Evolutionary conservation across 2,113 vertebrate genomes (phyloP), one percentile per base, ranked within the genome.

Genomic region (Agapornis roseicollis): DNA sequence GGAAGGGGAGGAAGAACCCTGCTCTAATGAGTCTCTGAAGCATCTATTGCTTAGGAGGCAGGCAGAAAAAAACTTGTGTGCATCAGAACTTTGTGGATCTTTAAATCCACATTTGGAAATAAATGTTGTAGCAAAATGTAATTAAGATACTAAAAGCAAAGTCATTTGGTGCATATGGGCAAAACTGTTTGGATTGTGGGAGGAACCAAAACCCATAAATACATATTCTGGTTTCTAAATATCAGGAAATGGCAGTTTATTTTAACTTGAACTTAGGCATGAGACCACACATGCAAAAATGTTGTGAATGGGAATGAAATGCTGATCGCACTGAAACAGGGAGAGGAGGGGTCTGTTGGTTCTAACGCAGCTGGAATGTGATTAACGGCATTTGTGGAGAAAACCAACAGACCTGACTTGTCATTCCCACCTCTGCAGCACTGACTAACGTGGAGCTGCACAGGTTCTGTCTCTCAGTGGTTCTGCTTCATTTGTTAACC

Each of bases 31-130:
- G 15, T 7, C 49, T n/a, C 27, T 35, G 17, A 25, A 89, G 63
- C 71, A 37, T 7, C 71, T 49, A 0, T 35, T 17, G 28, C 49
- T 60, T 17, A 28, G 44, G 27, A 50, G 19, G 47, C 10, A 63
- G 71, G 39, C 63, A 53, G 14, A 53, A 42, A 58, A 58, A 39
- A 41, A 3, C 10, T n/a, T 1, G 6, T 0, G 1, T 6, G 14
- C 44, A 4, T 10, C 60, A 31, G 50, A 16, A 7, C 7, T 20
- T 63, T 8, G 49, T 13, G 2, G 0, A 3, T 18, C 69, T 79
- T 49, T 5, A 61, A 63, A 70, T 15, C 46, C n/a, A 8, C 4
- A 0, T 22, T 31, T 20, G 52, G 53, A 29, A 72, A 68, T 10
- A 41, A 22, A 35, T 2, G 5, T 6, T 47, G 60, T 46, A 19